Base-by-base conservation (phyloP, 2,888 invertebrate species). In the Folsomia candida region DNA sequence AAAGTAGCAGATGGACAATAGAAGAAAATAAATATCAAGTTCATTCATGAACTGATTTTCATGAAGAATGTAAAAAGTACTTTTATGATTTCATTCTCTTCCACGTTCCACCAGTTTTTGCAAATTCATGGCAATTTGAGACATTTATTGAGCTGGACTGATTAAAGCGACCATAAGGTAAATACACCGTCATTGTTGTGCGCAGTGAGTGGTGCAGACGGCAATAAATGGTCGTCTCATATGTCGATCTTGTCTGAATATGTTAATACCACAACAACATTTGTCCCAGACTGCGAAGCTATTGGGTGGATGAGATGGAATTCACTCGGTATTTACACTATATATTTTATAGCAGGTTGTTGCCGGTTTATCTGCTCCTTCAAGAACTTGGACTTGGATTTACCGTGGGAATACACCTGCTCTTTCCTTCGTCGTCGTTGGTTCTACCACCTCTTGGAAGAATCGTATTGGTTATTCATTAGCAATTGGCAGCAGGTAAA, bases 341-440 rank as follows among this genome's bases (percentile, higher is more conserved):
- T n/a, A n/a, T n/a, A n/a, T n/a, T n/a, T n/a, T n/a, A n/a, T n/a
- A n/a, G n/a, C n/a, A 37, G 4, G 14, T 37, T 37, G 37, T 37
- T 37, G 37, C 37, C 14, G 37, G 37, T 37, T 37, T 37, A n/a
- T n/a, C n/a, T 37, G 37, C 6, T 37, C 14, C 37, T 37, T 37
- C 4, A 37, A 37, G 37, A 9, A 9, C 37, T 37, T 37, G 37
- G 37, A 37, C 37, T 37, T 37, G 37, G 4, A 37, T 37, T 37
- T 14, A 37, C 24, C 63, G 63, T 64, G 63, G 63, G 63, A 64
- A 64, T 64, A 20, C 63, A 64, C 63, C 63, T 64, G 63, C 63
- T 62, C 62, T 20, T 62, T 59, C 29, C 27, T 61, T 18, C 28
- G 37, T 29, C 22, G n/a, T 29, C 3, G 22, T 47, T 25, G 24